phyloP scores from a whole-genome alignment of 2,113 vertebrate species.

The Anarhynchus alexandrinus region DNA sequence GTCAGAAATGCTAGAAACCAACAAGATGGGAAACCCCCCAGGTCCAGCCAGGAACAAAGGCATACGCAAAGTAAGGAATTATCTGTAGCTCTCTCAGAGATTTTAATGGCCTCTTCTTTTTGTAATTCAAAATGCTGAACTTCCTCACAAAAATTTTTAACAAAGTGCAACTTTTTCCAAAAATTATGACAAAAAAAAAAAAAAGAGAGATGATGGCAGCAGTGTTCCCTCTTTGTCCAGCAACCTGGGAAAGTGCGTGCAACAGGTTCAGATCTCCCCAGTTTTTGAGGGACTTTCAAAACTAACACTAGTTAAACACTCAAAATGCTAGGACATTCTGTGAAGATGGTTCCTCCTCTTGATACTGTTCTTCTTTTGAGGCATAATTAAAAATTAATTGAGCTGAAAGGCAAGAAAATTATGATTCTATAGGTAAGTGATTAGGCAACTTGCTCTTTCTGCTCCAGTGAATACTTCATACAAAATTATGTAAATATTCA shows the following conservation, averaged over 20 bases:
- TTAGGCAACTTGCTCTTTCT: constrained; percentile 51
- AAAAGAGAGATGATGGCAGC: background rate
- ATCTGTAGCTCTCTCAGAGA: background rate
- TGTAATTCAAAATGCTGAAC: background rate
- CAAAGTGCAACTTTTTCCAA: background rate
- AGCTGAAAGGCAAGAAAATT: constrained; percentile 30
- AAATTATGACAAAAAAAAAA: background rate
- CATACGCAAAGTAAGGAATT: background rate
- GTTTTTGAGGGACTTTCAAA: background rate
- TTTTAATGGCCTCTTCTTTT: background rate
- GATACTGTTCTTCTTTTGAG: constrained; percentile 3
- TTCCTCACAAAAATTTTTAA: background rate
- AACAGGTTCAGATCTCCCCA: background rate
- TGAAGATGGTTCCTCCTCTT: background rate
- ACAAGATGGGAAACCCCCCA: background rate
- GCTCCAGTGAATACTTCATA: constrained; percentile 42
- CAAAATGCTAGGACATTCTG: background rate
- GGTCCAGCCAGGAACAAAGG: background rate
- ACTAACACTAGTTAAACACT: background rate
- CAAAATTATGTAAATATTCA: constrained; percentile 62
- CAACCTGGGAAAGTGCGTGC: background rate
- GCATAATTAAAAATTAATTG: constrained; percentile 41
- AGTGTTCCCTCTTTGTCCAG: background rate
- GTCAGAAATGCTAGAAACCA: background rate
- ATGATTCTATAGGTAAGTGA: constrained; percentile 54